Percentiles rank a stretch among this genome's conserved stretches.
Evolutionary conservation across 1,140 invertebrate species (phyloP).

Genomic region (Scylla paramamosain): DNA sequence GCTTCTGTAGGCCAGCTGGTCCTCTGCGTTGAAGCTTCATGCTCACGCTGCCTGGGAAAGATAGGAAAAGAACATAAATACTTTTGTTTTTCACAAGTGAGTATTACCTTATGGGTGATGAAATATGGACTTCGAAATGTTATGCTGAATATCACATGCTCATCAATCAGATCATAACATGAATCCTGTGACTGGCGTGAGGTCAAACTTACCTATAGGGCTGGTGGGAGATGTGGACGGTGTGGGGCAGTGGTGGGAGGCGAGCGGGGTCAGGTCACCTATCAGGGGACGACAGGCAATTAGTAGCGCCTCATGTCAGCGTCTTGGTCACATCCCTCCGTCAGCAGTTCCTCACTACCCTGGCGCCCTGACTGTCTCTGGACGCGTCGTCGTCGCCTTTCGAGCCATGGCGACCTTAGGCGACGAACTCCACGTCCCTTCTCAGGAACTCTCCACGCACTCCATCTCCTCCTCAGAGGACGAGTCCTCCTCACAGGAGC

Average conservation of each 20-base stretch:
- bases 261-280: conserved; percentile 1
- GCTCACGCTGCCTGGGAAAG: conserved; percentile 36
- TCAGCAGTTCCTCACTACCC: conserved; percentile 50
- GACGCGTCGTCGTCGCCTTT: conserved; percentile 57
- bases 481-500: conserved; percentile 61
- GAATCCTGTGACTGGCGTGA: background rate
- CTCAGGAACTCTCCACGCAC: conserved; percentile 70
- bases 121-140: background rate
- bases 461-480: conserved; percentile 73
- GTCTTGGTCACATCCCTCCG: conserved; percentile 27
- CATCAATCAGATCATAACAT: background rate
- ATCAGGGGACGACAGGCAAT: background rate
- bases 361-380: conserved; percentile 44
- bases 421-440: conserved; percentile 42
- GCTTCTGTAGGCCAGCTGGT: background rate
- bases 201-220: conserved; percentile 1
- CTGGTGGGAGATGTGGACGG: background rate
- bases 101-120: no score
- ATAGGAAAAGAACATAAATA: background rate
- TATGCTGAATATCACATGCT: background rate
- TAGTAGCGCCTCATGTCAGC: background rate
- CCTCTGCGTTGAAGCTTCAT: conserved; percentile 46
- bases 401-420: background rate
- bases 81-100: background rate
- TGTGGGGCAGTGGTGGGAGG: background rate